Conservation (phyloP, 2,797 vertebrate genomes). For the Amblyraja radiata region DNA sequence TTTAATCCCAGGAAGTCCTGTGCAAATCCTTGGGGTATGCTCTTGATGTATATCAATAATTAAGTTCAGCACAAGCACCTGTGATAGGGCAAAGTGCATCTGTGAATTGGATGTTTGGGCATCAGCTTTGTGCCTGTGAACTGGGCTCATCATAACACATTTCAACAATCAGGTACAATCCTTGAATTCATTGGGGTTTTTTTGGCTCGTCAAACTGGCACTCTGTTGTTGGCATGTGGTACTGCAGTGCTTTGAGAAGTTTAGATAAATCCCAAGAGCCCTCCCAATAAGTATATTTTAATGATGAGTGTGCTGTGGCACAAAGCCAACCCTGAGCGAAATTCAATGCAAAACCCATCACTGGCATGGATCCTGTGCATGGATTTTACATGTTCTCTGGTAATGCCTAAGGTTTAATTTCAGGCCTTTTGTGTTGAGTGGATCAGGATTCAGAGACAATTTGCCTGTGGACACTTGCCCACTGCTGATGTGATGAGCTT, state of each 20-base stretch:
- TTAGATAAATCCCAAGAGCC: not conserved
- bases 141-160: not conserved
- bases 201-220: not conserved
- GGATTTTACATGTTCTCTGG: not conserved
- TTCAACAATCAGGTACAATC: not conserved
- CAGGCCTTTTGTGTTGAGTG: not conserved
- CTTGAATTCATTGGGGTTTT: not conserved
- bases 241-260: not conserved
- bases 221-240: not conserved
- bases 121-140: not conserved
- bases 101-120: not conserved
- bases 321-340: not conserved
- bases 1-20: not conserved
- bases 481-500: not conserved
- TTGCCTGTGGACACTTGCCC: not conserved
- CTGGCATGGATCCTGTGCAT: not conserved
- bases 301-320: not conserved
- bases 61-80: not conserved
- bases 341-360: not conserved
- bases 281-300: not conserved
- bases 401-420: not conserved
- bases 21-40: not conserved
- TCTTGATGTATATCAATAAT: not conserved
- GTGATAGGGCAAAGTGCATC: not conserved
- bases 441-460: not conserved